Evolutionary conservation across 2,113 vertebrate genomes (phyloP).

Genomic region (Setophaga petechia): DNA sequence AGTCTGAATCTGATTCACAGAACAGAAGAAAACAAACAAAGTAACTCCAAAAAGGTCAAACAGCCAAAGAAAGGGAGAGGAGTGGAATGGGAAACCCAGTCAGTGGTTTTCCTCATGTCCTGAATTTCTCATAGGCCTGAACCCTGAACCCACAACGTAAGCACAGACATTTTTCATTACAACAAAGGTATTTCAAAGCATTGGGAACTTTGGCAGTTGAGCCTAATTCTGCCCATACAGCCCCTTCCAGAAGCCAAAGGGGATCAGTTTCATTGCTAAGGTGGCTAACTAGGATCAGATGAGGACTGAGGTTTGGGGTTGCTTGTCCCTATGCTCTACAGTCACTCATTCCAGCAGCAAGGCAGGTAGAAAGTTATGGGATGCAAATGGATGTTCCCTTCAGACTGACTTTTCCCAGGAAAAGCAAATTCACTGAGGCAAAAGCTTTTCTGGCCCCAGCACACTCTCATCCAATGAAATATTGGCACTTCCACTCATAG

Average conservation of each 20-base stretch:
- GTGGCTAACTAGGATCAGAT: background rate
- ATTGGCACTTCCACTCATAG: background rate
- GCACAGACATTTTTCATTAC: constrained; percentile 16
- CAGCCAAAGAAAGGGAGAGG: background rate
- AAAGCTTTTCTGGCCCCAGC: constrained; percentile 1
- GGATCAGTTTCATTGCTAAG: constrained; percentile 16
- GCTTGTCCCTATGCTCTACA: background rate
- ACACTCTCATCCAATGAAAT: constrained; percentile 12
- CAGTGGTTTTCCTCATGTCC: background rate
- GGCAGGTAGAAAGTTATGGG: background rate
- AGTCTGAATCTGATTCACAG: background rate
- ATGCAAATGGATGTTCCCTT: background rate
- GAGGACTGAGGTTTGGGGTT: background rate
- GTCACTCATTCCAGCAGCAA: background rate
- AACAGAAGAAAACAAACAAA: constrained; percentile 11
- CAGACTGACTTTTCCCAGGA: constrained; percentile 9
- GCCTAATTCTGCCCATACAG: background rate
- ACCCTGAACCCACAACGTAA: background rate
- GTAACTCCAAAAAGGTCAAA: constrained; percentile 4
- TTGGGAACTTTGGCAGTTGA: background rate
- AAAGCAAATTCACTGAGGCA: constrained; percentile 21
- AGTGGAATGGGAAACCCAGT: background rate
- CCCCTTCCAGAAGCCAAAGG: background rate
- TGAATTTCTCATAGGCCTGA: background rate
- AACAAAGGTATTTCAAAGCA: constrained; percentile 18